Base-by-base conservation (phyloP, 2,888 invertebrate genomes). In the Cartodere bifasciata region DNA sequence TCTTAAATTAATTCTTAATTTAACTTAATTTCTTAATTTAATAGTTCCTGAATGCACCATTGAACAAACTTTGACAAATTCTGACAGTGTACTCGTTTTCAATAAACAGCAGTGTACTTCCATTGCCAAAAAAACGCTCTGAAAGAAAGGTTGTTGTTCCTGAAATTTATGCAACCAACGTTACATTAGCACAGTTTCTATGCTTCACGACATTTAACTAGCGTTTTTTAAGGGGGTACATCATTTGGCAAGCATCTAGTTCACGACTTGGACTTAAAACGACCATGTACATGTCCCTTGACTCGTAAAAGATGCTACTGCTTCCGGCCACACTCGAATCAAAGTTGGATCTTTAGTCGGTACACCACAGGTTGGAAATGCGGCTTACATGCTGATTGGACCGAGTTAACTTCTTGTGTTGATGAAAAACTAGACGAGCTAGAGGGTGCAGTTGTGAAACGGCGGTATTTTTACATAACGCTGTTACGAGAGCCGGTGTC, bases 331-430 rank as follows among this genome's bases (percentile, higher is more conserved):
- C 84, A 84, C 65, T 79, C 83, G 54, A 86, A 85, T 60, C 88
- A 90, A 67, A 85, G 85, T 61, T 98, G 97, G 97, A 70, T 98
- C 44, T 95, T 98, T 64, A 92, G 91, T 56, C 75, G 94, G 52
- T 94, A 91, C 64, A 91, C 92, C 29, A 94, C 91, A 14, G 94
- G 94, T 44, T 94, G 94, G 94, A 86, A 86, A 54, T 98, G 98
- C 62, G 98, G 98, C 30, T 69, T 98, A 26, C 95, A 95, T 56
- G 92, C 95, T 14, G 97, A 97, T 65, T 97, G 91, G 84, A 97
- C 97, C 2, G 97, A 98, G 65, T 62, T 98, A 43, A 90, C 87
- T 6, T 72, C 71, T 45, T 94, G 94, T 60, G 92, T 92, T 21
- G 87, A 94, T 53, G 75, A 79, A 14, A 87, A 86, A 52, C 68